These are phyloP conservation scores for Creontiades dilutus DNA, from an alignment of 2,888 invertebrate genomes.

Conservation along the genomic window DNA sequence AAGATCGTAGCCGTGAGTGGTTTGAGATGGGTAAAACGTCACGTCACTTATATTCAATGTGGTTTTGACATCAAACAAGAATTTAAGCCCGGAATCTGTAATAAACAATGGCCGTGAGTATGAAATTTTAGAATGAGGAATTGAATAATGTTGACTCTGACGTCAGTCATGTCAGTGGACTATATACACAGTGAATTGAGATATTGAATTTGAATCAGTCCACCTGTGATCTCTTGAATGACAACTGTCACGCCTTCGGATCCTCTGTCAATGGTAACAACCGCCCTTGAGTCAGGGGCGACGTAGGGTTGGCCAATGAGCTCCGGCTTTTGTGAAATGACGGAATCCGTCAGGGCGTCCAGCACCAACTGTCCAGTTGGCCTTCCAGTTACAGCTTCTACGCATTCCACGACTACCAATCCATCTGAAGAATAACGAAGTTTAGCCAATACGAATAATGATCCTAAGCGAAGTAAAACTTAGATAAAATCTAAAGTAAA, in stretches of 20 bases:
- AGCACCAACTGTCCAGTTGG: conserved; percentile 84
- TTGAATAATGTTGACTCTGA: no score
- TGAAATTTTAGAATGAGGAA: no score
- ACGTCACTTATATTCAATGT: conserved; percentile 86
- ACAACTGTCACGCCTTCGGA: conserved; percentile 82
- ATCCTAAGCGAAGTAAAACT: no score
- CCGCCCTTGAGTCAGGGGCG: conserved; percentile 85
- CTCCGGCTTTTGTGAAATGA: conserved; percentile 83
- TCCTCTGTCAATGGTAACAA: conserved; percentile 84
- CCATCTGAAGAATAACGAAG: conserved; percentile 79
- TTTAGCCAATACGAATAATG: no score
- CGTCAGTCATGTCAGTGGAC: no score
- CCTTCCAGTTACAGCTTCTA: conserved; percentile 83
- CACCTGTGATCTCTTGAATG: conserved; percentile 83
- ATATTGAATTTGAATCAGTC: conserved; percentile 68
- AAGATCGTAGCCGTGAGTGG: conserved; percentile 86
- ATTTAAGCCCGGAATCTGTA: conserved; percentile 83
- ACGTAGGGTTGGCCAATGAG: conserved; percentile 84
- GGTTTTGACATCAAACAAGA: conserved; percentile 87
- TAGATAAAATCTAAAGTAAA: no score
- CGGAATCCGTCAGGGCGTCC: conserved; percentile 87
- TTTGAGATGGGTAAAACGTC: conserved; percentile 86
- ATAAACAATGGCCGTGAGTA: no score
- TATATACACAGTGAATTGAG: no score
- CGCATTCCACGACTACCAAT: conserved; percentile 85